These are phyloP conservation scores for Drosophila putrida DNA, from an alignment of 2,888 invertebrate species.

Conservation along the genomic window DNA sequence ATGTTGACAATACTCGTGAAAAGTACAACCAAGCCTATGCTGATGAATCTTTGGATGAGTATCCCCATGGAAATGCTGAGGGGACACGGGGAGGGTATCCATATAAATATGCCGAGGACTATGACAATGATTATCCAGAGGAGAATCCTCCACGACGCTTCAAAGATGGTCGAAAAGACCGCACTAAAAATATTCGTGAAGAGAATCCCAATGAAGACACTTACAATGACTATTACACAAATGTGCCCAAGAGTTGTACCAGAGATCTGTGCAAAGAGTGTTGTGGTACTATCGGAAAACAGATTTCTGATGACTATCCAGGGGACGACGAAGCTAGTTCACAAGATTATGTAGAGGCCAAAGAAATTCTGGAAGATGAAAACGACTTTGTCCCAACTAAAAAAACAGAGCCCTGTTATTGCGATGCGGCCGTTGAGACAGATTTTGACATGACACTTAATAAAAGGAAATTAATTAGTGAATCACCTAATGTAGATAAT, in stretches of 20 bases:
- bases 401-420: background rate
- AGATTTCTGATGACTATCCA: background rate
- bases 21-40: background rate
- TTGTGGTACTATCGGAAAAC: background rate
- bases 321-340: background rate
- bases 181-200: no score
- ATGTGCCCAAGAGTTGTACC: background rate
- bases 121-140: background rate
- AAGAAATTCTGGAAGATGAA: background rate
- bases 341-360: background rate
- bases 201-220: background rate
- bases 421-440: slow-evolving; percentile 43
- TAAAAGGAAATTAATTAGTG: background rate
- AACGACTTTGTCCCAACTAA: background rate
- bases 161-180: background rate
- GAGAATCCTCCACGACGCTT: background rate
- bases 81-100: background rate
- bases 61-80: background rate
- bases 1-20: background rate
- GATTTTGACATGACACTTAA: slow-evolving; percentile 45
- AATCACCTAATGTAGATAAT: background rate
- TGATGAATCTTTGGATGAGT: background rate
- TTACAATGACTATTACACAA: background rate
- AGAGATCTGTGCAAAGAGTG: background rate
- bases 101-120: background rate